Conservation (phyloP, 2,797 vertebrate genomes). For the Tamandua tetradactyla region DNA sequence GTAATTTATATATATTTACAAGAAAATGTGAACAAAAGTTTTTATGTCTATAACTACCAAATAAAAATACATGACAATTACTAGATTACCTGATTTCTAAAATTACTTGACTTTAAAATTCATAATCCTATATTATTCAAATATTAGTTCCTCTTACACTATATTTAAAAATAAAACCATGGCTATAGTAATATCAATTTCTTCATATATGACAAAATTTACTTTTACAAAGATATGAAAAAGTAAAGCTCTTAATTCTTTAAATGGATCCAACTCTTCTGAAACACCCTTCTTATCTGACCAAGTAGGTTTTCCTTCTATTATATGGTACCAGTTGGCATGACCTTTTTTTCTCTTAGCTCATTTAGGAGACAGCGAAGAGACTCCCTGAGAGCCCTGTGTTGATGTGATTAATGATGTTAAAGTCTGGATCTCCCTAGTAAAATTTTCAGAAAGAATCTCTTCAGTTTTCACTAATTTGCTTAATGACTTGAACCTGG, state of each 20-base stretch:
- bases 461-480: slow-evolving; percentile 37
- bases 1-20: neutral
- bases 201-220: neutral
- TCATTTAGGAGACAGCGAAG: neutral
- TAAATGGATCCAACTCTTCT: neutral
- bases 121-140: neutral
- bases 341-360: slow-evolving; percentile 31
- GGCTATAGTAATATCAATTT: slow-evolving; percentile 9
- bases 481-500: neutral
- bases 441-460: slow-evolving; percentile 39
- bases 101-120: slow-evolving; percentile 32
- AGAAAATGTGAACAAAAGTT: neutral
- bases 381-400: neutral
- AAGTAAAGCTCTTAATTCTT: slow-evolving; percentile 3
- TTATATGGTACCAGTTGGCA: neutral
- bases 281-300: neutral
- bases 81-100: slow-evolving; percentile 41
- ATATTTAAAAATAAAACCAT: neutral
- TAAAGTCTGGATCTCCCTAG: slow-evolving; percentile 9
- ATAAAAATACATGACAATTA: neutral
- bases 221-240: slow-evolving; percentile 5
- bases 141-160: slow-evolving; percentile 8
- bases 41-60: neutral
- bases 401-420: neutral
- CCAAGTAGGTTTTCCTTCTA: slow-evolving; percentile 13